Base-by-base conservation (phyloP, 2,113 vertebrate species). In the Perca flavescens region DNA sequence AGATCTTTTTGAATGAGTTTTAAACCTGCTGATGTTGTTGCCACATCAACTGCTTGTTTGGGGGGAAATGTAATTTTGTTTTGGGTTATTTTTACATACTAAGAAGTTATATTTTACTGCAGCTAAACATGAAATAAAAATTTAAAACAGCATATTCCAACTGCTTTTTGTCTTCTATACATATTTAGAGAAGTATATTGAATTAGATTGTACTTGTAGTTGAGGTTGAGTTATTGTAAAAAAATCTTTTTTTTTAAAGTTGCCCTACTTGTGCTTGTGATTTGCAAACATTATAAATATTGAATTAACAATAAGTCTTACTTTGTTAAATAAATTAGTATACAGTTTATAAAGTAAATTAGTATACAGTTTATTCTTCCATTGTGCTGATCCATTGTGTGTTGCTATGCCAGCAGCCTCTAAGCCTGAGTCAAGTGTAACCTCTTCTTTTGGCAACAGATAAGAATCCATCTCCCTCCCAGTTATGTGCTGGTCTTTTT, bases 401-500 rank as follows among this genome's bases (percentile, higher is more conserved):
- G 58, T n/a, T 71, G 72, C 17, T 77, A 46, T 60, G 19, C 56
- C 43, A 74, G 62, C 66, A 82, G 67, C 31, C 28, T 79, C 13
- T 58, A 36, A 69, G 22, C 43, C 66, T 47, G 62, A 79, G 66
- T 83, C 49, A 82, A 80, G 82, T 83, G 70, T 67, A 69, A 62
- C 63, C 50, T 79, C 43, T 85, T 88, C 68, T 82, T 82, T 67
- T 89, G 91, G 88, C 84, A 52, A 54, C 53, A 79, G 60, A 74
- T 77, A 22, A 85, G 76, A 76, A 84, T 53, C 46, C 72, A 58
- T 64, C 80, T 77, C 80, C 75, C 88, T 69, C 81, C 77, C 58
- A 93, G 90, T 80, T 91, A 92, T 91, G 89, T 79, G 15, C 90
- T 77, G 64, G 79, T 89, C 91, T 88, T 74, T 57, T 92, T 94